Conservation (phyloP, 2,113 vertebrate genomes). For the Rhodinocichla rosea region DNA sequence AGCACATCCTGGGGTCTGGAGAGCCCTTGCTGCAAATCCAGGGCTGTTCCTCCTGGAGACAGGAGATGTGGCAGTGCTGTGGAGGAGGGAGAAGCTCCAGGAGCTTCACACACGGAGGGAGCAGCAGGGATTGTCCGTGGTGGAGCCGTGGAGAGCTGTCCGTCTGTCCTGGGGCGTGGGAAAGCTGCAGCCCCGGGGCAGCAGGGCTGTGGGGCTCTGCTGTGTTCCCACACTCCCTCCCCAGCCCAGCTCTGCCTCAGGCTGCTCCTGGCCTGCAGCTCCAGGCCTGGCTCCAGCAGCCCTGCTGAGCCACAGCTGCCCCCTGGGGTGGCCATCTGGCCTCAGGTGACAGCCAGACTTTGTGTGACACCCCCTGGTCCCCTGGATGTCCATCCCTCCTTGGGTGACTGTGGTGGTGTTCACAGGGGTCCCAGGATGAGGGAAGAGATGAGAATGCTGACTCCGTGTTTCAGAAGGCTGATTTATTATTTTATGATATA, state of each 20-base stretch:
- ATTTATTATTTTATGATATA: too few relatives aligned
- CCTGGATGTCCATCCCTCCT: background rate
- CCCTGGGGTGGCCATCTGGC: background rate
- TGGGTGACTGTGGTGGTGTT: too few relatives aligned
- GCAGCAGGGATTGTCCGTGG: background rate
- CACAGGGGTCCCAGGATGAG: too few relatives aligned
- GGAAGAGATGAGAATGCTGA: too few relatives aligned
- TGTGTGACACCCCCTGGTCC: background rate
- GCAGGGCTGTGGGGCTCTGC: background rate
- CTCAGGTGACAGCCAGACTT: background rate
- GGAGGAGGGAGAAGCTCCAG: background rate
- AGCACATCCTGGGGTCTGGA: background rate
- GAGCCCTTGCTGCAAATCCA: background rate
- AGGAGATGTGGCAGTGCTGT: background rate
- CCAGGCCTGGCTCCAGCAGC: background rate
- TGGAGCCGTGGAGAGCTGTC: fast-evolving
- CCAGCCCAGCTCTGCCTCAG: background rate
- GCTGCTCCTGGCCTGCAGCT: background rate
- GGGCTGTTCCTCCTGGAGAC: fast-evolving
- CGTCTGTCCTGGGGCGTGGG: fast-evolving
- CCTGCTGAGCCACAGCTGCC: background rate
- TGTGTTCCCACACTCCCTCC: background rate
- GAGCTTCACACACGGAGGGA: fast-evolving
- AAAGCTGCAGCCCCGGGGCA: background rate
- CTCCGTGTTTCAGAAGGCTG: too few relatives aligned